Evolutionary conservation across 1,140 invertebrate species (phyloP).

Genomic region (Drepana arcuata): DNA sequence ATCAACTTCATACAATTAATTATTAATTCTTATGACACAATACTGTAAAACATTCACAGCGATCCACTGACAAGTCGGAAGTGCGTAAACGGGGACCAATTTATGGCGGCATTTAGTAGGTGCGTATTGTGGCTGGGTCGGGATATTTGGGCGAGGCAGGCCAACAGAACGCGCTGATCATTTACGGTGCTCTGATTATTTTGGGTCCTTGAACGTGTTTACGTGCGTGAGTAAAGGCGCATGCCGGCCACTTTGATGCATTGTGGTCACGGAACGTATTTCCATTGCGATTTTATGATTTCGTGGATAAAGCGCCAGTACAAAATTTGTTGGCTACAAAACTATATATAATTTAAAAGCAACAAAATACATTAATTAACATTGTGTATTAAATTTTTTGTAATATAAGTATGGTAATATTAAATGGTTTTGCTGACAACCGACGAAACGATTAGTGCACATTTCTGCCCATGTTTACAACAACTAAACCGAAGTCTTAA

Average conservation of each 20-base stretch:
- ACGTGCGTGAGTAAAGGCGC: constrained; percentile 13
- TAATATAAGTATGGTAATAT: too few species aligned
- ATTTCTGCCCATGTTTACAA: too few species aligned
- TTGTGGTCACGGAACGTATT: constrained; percentile 7
- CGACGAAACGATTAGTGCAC: too few species aligned
- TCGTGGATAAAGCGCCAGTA: constrained; percentile 10
- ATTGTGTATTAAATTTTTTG: too few species aligned
- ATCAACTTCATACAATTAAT: background rate
- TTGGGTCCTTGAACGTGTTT: constrained; percentile 26
- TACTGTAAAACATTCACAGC: background rate
- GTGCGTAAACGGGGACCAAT: constrained; percentile 1
- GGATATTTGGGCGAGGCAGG: constrained; percentile 9
- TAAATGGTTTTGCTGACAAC: too few species aligned
- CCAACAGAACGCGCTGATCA: constrained; percentile 8
- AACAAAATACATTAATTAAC: too few species aligned
- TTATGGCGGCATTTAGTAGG: too few species aligned
- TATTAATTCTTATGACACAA: background rate
- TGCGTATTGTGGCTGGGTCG: too few species aligned
- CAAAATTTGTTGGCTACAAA: too few species aligned
- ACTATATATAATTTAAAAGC: too few species aligned
- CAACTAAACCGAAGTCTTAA: constrained; percentile 11
- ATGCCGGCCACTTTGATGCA: constrained; percentile 11
- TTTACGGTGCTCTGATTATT: constrained; percentile 19
- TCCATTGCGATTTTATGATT: constrained; percentile 15
- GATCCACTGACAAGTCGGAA: constrained; percentile 3